Evolutionary conservation across 2,888 invertebrate species (phyloP).

Genomic region (Lasioglossum oenotherae): DNA sequence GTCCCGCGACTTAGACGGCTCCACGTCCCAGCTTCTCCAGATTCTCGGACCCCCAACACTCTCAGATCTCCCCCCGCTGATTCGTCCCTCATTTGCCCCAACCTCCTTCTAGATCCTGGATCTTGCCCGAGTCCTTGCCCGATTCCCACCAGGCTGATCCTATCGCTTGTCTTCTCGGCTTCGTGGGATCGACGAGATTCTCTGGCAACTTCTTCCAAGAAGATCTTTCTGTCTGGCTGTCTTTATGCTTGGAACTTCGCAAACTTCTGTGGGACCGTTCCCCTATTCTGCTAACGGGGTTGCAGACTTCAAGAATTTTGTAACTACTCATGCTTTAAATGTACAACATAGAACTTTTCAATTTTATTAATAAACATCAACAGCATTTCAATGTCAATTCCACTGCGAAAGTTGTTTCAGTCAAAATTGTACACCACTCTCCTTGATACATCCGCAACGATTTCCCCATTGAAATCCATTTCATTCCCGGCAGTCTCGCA

Average conservation of each 20-base stretch:
- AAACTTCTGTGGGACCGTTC: not conserved
- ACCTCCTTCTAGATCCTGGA: conserved; percentile 38
- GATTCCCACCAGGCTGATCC: not conserved
- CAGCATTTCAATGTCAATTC: not conserved
- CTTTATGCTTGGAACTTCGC: not conserved
- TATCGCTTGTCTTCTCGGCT: conserved; percentile 4
- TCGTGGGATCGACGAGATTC: not conserved
- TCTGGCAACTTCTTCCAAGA: not conserved
- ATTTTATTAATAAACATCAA: too few species aligned
- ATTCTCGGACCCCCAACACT: not conserved
- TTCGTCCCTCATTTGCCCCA: not conserved
- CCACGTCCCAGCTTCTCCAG: not conserved
- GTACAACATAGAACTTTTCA: too few species aligned
- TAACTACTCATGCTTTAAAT: too few species aligned
- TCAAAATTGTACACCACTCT: too few species aligned
- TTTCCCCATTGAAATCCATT: not conserved
- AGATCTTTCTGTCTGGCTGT: not conserved
- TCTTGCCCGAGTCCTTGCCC: conserved; percentile 33
- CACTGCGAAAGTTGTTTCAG: not conserved
- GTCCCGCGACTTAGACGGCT: not conserved
- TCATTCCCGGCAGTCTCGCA: not conserved
- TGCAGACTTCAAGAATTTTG: not conserved
- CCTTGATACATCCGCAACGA: not conserved
- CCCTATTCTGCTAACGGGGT: not conserved
- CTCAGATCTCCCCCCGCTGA: not conserved